These are phyloP conservation scores for Cyclophora punctaria DNA, from an alignment of 2,888 invertebrate genomes.

Conservation along the genomic window DNA sequence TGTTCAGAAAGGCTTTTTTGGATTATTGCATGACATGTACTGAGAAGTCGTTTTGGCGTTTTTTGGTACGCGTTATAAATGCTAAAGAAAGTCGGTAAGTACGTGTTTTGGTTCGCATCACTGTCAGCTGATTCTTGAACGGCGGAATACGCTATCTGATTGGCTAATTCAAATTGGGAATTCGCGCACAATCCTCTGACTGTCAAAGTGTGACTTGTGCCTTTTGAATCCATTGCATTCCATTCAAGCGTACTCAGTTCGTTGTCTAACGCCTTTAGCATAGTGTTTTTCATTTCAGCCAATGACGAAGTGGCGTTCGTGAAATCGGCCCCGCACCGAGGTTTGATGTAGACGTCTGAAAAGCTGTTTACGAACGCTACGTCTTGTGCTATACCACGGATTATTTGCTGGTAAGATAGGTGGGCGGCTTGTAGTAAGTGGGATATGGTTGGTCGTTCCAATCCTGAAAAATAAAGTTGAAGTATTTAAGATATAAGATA, in stretches of 20 bases:
- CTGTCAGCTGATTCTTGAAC: conserved; percentile 29
- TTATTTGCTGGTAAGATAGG: conserved; percentile 78
- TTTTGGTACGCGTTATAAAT: conserved; percentile 45
- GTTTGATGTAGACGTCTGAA: conserved; percentile 79
- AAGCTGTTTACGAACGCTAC: conserved; percentile 76
- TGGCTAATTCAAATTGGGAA: conserved; percentile 66
- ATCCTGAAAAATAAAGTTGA: conserved; percentile 52
- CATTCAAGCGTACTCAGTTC: conserved; percentile 25
- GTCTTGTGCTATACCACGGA: conserved; percentile 72
- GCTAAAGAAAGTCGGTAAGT: conserved; percentile 28
- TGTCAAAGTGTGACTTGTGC: conserved; percentile 44
- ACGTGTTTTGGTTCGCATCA: conserved; percentile 4
- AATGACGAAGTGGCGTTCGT: conserved; percentile 52
- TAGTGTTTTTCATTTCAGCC: conserved; percentile 64
- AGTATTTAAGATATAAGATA: too few relatives aligned
- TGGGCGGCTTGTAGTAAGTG: conserved; percentile 80
- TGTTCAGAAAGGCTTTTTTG: conserved; percentile 21
- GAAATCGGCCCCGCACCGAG: conserved; percentile 62
- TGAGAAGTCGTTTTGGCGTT: conserved; percentile 30
- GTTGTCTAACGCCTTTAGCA: conserved; percentile 45
- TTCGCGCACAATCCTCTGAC: conserved; percentile 66
- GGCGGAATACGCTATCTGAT: conserved; percentile 69
- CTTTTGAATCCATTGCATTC: conserved; percentile 7
- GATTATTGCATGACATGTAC: conserved; percentile 29
- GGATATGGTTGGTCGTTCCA: conserved; percentile 76